Base-by-base conservation (phyloP, 2,888 invertebrate species). In the Pterostichus niger region DNA sequence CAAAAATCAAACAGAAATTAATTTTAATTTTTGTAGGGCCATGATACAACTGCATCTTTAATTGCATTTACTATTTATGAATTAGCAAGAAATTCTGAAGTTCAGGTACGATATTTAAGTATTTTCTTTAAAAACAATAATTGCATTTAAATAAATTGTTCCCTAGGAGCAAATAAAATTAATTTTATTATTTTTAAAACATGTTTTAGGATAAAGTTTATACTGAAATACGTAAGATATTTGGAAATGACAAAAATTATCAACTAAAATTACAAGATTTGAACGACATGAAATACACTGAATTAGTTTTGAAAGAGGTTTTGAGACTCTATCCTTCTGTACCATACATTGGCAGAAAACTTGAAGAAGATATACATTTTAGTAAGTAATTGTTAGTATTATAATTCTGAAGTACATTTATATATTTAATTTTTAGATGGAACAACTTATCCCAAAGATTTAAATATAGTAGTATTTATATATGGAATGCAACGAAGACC, bases 21-120 rank as follows among this genome's bases (percentile, higher is more conserved):
- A 17, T 13, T 6, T 15, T 15, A 13, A 15, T 13, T 13, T 52
- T 52, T 13, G 11, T 15, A 91, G 88, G 92, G 91, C 0, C 91
- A 92, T 82, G 91, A 92, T 83, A 92, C 92, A 3, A 92, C 91
- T 9, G 90, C 91, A 0, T 90, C 91, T 11, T 91, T 91, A 2
- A 88, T 92, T 10, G 89, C 89, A 83, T 92, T 92, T 88, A 87
- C 91, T 73, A 88, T 92, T 33, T 92, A 91, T 84, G 89, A 89
- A 84, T 87, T 93, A 59, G 91, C 91, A 0, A 87, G 87, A 31
- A 85, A 91, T 87, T 90, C 90, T 0, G 89, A 91, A n/a, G 86
- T 90, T 35, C 92, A 92, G 86, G 85, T 78, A 78, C 9, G 35
- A n/a, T n/a, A n/a, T n/a, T n/a, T n/a, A n/a, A 24, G 24, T 24